A percentile compares a stretch with the other conserved stretches of the same genome.
Conservation (phyloP, 2,888 invertebrate genomes). For the Neoscelio sp. region DNA sequence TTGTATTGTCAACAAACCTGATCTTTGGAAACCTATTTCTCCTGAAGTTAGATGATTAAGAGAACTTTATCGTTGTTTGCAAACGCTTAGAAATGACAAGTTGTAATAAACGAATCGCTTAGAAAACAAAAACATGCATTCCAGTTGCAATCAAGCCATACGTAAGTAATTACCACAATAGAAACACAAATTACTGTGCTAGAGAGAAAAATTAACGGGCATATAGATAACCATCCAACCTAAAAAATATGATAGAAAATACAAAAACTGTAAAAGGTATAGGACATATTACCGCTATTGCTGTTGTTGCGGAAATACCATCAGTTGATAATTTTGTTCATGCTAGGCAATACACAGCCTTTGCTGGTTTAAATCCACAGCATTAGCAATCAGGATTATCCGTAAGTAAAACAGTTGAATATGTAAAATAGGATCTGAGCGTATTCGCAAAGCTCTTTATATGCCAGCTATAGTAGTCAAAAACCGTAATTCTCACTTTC, state of each 20-base stretch:
- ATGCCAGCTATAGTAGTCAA: conserved; percentile 17
- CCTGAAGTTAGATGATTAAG: too few relatives aligned
- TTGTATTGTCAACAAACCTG: too few relatives aligned
- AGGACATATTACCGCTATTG: conserved; percentile 15
- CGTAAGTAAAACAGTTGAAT: conserved; percentile 6
- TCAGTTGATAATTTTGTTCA: conserved; percentile 3
- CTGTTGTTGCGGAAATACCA: conserved; percentile 9
- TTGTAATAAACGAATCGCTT: neutral
- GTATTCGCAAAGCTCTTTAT: conserved; percentile 9
- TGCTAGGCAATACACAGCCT: conserved; percentile 6
- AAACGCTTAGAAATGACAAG: conserved; percentile 10
- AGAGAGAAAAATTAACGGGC: neutral
- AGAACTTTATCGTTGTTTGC: conserved; percentile 7
- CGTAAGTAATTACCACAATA: neutral
- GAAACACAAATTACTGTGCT: conserved; percentile 1
- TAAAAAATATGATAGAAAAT: conserved; percentile 12
- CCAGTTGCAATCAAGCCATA: conserved; percentile 7
- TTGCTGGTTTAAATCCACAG: conserved; percentile 2
- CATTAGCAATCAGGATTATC: conserved; percentile 7
- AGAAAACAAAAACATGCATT: conserved; percentile 10
- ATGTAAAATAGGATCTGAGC: conserved; percentile 11
- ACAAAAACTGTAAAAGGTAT: neutral
- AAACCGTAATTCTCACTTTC: conserved; percentile 2
- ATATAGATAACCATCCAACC: neutral
- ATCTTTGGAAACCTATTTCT: too few relatives aligned